These are phyloP conservation scores for Yponomeuta cagnagella DNA, from an alignment of 2,888 invertebrate species.

Conservation along the genomic window DNA sequence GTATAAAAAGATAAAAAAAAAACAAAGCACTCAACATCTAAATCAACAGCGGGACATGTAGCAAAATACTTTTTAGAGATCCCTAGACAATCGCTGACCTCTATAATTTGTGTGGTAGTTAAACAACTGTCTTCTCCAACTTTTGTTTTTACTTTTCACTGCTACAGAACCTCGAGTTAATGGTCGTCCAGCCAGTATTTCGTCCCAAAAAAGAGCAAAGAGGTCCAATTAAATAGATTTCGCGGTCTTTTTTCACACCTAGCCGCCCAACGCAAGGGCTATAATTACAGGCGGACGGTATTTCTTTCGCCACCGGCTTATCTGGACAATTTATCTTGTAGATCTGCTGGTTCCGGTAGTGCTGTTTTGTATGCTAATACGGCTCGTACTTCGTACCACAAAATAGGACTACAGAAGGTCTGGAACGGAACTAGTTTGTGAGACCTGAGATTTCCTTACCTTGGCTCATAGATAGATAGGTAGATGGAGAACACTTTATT, in stretches of 20 bases:
- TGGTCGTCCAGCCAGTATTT: background rate
- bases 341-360: conserved; percentile 21
- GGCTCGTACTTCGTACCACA: conserved; percentile 9
- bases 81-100: too few species aligned
- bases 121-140: too few species aligned
- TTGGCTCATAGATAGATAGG: too few species aligned
- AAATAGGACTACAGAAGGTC: background rate
- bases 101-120: too few species aligned
- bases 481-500: too few species aligned
- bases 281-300: conserved; percentile 22
- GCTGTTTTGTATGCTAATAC: conserved; percentile 21
- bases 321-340: conserved; percentile 24
- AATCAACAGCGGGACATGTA: too few species aligned
- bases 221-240: background rate
- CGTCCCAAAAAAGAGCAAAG: background rate
- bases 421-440: background rate
- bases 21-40: too few species aligned
- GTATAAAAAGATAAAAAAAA: too few species aligned
- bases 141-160: too few species aligned
- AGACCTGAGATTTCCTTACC: background rate
- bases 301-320: conserved; percentile 24
- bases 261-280: conserved; percentile 11
- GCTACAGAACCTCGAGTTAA: too few species aligned
- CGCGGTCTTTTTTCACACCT: conserved; percentile 18
- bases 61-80: too few species aligned